Base-by-base conservation (phyloP, 2,113 vertebrate genomes). In the Tachycineta bicolor region DNA sequence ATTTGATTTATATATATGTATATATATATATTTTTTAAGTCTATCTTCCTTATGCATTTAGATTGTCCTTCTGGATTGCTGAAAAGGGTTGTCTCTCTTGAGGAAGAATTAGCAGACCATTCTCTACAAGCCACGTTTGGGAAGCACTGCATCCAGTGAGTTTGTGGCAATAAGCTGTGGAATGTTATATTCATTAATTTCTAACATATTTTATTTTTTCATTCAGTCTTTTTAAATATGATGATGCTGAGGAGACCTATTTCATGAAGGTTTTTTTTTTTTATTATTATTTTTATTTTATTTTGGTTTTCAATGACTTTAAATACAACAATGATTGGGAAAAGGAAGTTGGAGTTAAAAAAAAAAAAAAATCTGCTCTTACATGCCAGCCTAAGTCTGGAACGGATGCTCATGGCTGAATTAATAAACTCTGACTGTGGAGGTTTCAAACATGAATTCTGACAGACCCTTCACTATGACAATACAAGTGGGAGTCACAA, bases 391-490 rank as follows among this genome's bases (percentile, higher is more conserved):
- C 52, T 78, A 65, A 34, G 70, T 89, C 68, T 85, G 87, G 64
- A 94, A 68, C 0, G n/a, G 68, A 59, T 71, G 86, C 73, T 94
- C 55, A 37, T 68, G 90, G 49, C 81, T 88, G 87, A 94, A 85
- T 96, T 97, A 96, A 94, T 92, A 96, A 96, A 89, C 43, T 93
- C 87, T 93, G 88, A 76, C 82, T 89, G 83, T 44, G 56, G 79
- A 96, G 50, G 49, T 92, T 97, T 88, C 68, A 67, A 95, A 96
- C 80, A 92, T 77, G 94, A 97, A 96, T 94, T 50, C 82, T 92
- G 90, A 94, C 80, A 96, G 70, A 83, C 84, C 90, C 90, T 97
- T 97, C 97, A 92, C 79, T 89, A 3, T 88, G 96, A 77, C 65
- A 95, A 76, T 83, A 71, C 80, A 96, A 85, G 68, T 62, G 34